Conservation (phyloP, 53 echinoderm and acorn worm species). For the Glandiceps talaboti region DNA sequence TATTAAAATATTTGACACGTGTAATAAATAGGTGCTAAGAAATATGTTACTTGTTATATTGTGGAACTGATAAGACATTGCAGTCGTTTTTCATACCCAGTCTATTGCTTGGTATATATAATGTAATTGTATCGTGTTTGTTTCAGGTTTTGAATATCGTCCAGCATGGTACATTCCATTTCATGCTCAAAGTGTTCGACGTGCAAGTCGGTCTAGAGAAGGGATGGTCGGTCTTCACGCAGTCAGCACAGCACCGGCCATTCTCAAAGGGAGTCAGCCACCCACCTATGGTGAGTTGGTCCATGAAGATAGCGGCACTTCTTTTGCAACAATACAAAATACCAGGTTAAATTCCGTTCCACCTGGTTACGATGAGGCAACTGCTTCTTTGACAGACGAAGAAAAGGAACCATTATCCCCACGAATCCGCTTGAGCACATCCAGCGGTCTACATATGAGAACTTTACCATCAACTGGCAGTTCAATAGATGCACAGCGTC, state of each 20-base stretch:
- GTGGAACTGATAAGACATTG: no score
- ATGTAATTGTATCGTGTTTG: no score
- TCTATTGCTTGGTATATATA: no score
- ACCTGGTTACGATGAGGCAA: background rate
- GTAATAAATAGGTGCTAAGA: no score
- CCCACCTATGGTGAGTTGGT: background rate
- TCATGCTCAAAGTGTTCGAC: background rate
- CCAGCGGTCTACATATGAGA: background rate
- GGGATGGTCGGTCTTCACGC: background rate
- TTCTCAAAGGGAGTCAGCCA: background rate
- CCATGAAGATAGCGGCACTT: background rate
- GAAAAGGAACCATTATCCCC: background rate
- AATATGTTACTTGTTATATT: no score
- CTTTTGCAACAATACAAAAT: background rate
- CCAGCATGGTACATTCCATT: background rate
- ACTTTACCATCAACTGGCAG: background rate
- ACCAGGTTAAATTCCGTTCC: background rate
- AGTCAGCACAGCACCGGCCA: background rate
- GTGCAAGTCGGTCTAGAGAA: background rate
- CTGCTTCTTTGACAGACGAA: background rate
- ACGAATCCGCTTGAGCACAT: background rate
- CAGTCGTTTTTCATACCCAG: no score
- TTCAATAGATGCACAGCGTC: background rate
- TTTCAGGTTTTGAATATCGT: background rate
- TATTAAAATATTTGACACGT: no score